Evolutionary conservation across 2,113 vertebrate species (phyloP).

Genomic region (Lethenteron camtschaticum): DNA sequence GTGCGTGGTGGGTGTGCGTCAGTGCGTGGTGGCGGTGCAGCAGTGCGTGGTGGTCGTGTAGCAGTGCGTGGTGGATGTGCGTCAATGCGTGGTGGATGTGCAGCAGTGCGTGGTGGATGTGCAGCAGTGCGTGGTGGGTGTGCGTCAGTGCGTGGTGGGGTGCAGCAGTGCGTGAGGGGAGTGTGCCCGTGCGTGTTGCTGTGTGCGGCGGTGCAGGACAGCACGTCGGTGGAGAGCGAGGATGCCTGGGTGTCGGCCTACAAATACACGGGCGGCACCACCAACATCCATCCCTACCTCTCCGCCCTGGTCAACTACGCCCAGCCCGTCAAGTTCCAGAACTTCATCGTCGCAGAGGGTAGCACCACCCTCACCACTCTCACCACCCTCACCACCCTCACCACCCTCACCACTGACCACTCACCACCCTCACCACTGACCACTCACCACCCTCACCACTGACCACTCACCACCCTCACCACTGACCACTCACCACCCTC

Average conservation of each 20-base stretch:
- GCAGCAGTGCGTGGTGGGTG: neutral
- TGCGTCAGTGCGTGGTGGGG: neutral
- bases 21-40: too few species aligned
- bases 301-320: conserved; percentile 98
- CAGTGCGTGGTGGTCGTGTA: too few species aligned
- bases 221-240: conserved; percentile 45
- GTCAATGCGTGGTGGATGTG: too few species aligned
- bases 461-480: too few species aligned
- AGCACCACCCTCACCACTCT: conserved; percentile 7
- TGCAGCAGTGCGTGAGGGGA: neutral
- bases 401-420: too few species aligned
- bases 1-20: too few species aligned
- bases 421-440: too few species aligned
- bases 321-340: conserved; percentile 92
- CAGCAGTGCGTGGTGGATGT: too few species aligned
- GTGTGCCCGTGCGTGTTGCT: neutral
- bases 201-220: neutral
- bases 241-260: conserved; percentile 89
- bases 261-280: conserved; percentile 88
- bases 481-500: too few species aligned
- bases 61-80: neutral
- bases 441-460: too few species aligned
- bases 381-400: too few species aligned
- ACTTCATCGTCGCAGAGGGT: conserved; percentile 86
- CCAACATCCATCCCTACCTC: conserved; percentile 87